phyloP scores from a whole-genome alignment of 2,797 vertebrate species.

The Sebastes variabilis region DNA sequence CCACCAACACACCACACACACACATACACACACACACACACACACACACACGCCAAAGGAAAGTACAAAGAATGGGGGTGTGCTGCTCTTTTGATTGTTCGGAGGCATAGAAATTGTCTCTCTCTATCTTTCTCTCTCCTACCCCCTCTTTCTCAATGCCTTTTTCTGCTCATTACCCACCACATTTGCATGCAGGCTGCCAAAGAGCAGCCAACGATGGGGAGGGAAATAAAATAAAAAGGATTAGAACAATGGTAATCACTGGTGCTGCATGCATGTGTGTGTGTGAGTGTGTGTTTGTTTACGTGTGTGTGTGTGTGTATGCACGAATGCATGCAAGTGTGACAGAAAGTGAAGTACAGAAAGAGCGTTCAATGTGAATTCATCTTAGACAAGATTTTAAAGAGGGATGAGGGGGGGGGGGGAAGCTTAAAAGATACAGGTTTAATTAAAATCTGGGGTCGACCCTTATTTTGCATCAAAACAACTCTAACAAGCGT shows the following conservation, averaged over 20 bases:
- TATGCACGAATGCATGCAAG: constrained; percentile 25
- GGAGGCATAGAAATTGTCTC: constrained; percentile 77
- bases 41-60: constrained; percentile 60
- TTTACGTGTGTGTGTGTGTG: not conserved
- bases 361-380: constrained; percentile 27
- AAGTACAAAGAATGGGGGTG: constrained; percentile 83
- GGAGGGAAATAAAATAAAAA: constrained; percentile 81
- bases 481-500: constrained; percentile 41
- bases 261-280: constrained; percentile 50
- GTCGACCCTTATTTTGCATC: constrained; percentile 37
- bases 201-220: constrained; percentile 77
- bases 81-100: constrained; percentile 83
- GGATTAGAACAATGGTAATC: constrained; percentile 84
- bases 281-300: constrained; percentile 1
- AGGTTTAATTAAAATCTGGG: constrained; percentile 66
- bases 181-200: constrained; percentile 83
- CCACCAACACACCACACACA: constrained; percentile 50
- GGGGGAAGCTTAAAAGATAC: constrained; percentile 23
- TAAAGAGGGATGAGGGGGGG: constrained; percentile 25
- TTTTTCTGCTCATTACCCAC: constrained; percentile 84
- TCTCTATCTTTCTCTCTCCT: constrained; percentile 34
- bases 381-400: constrained; percentile 38
- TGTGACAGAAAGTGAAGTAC: constrained; percentile 52
- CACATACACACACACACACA: constrained; percentile 32
- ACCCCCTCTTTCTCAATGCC: constrained; percentile 59